Conservation (phyloP, 2,888 invertebrate species). For the Agrochola litura region DNA sequence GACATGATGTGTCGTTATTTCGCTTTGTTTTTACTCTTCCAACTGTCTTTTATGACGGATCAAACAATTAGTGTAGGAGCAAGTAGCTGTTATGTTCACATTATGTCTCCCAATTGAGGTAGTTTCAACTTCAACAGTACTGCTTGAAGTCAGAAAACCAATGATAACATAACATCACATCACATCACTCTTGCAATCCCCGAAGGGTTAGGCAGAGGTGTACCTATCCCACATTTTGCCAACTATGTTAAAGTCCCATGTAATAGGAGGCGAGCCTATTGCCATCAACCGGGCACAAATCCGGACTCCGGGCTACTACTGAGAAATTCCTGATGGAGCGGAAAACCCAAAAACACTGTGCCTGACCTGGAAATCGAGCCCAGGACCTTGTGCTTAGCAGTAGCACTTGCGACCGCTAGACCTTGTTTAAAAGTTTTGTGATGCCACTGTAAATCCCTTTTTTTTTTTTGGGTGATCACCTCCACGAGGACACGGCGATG, state of each 20-base stretch:
- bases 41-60: conserved; percentile 53
- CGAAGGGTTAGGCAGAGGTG: neutral
- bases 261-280: neutral
- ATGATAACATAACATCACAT: neutral
- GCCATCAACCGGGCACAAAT: neutral
- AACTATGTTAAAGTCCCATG: neutral
- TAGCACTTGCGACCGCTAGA: no score
- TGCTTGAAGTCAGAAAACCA: neutral
- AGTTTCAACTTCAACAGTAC: neutral
- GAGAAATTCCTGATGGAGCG: no score
- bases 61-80: conserved; percentile 22
- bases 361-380: no score
- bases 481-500: no score
- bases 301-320: neutral
- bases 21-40: conserved; percentile 51
- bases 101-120: conserved; percentile 12
- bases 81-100: conserved; percentile 29
- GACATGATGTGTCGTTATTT: conserved; percentile 55
- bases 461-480: no score
- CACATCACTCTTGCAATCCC: neutral
- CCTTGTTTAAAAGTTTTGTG: no score
- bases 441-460: no score
- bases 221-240: neutral
- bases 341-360: no score
- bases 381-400: no score